phyloP scores from a whole-genome alignment of 2,113 vertebrate genomes.

The Thinocorus orbignyianus region DNA sequence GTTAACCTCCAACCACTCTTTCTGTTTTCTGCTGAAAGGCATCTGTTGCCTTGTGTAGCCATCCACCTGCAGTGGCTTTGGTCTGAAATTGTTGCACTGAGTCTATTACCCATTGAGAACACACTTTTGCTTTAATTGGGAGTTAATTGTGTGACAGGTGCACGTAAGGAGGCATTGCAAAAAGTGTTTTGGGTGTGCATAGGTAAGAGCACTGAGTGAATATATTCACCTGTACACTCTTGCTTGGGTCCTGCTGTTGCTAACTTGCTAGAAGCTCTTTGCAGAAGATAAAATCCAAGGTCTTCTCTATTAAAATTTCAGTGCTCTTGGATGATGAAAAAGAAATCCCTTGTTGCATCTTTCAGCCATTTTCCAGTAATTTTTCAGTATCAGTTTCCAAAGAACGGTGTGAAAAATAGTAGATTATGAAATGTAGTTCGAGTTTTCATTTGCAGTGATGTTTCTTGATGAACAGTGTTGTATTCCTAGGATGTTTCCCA shows the following conservation, averaged over 20 bases:
- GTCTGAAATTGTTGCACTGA: fast-evolving
- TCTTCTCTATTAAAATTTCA: not conserved
- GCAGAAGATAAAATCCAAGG: not conserved
- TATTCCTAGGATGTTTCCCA: not conserved
- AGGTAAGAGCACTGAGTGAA: not conserved
- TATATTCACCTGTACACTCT: not conserved
- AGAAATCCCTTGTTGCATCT: not conserved
- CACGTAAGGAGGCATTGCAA: not conserved
- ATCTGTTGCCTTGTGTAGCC: not conserved
- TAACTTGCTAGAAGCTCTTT: not conserved
- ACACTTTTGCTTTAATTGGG: not conserved
- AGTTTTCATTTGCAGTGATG: not conserved
- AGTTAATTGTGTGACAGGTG: not conserved
- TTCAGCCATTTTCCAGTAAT: not conserved
- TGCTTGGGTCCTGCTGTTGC: not conserved
- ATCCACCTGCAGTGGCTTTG: not conserved
- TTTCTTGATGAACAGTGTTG: not conserved
- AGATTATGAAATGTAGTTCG: not conserved
- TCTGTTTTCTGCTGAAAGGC: not conserved
- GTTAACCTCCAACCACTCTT: not conserved
- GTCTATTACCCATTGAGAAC: not conserved
- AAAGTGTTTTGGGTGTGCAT: not conserved
- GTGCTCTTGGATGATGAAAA: not conserved
- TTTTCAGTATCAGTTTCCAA: not conserved
- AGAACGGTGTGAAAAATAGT: not conserved